phyloP scores from a whole-genome alignment of 2,888 invertebrate species.

The Perithous albicinctus region DNA sequence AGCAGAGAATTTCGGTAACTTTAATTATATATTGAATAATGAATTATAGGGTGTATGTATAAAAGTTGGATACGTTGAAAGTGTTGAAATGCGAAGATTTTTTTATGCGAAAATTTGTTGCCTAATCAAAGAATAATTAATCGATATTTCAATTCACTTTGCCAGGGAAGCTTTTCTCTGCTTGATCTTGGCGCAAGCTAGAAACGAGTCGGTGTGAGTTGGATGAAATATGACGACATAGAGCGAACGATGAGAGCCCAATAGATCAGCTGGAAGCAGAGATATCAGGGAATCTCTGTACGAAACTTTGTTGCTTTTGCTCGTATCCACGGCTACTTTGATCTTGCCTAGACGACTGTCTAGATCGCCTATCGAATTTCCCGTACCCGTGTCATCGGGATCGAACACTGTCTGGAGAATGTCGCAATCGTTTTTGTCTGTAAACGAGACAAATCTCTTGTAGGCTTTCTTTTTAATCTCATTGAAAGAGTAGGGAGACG shows the following conservation, averaged over 20 bases:
- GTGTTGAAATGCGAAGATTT: too few relatives aligned
- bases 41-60: too few relatives aligned
- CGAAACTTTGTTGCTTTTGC: constrained; percentile 86
- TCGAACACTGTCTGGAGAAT: constrained; percentile 94
- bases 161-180: constrained; percentile 88
- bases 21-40: too few relatives aligned
- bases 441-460: constrained; percentile 60
- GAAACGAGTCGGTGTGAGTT: constrained; percentile 90
- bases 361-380: constrained; percentile 92
- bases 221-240: constrained; percentile 94
- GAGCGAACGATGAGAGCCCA: constrained; percentile 90
- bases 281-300: constrained; percentile 91
- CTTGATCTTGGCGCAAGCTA: constrained; percentile 93
- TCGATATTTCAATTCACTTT: constrained; percentile 87
- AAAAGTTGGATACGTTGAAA: too few relatives aligned
- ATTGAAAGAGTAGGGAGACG: neutral
- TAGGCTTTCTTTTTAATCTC: neutral
- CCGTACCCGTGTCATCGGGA: constrained; percentile 90
- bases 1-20: neutral
- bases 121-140: neutral
- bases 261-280: constrained; percentile 90
- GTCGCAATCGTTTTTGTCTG: constrained; percentile 89
- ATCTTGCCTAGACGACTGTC: constrained; percentile 91
- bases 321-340: constrained; percentile 88
- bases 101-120: too few relatives aligned